These are phyloP conservation scores for Eupsilia transversa DNA, from an alignment of 2,888 invertebrate species.

Conservation along the genomic window DNA sequence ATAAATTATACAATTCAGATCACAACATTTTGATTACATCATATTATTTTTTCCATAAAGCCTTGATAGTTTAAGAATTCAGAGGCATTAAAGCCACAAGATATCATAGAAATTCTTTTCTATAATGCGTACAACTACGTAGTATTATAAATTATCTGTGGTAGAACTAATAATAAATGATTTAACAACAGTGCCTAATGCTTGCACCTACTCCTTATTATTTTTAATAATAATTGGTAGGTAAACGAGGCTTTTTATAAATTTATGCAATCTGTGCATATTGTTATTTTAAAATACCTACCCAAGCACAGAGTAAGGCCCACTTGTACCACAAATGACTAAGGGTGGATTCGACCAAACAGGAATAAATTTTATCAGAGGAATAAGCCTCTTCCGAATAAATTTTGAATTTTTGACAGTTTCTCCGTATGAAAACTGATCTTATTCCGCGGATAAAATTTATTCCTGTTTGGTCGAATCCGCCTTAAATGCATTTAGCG, in stretches of 20 bases:
- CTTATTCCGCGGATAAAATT: too few relatives aligned
- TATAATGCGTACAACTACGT: background rate
- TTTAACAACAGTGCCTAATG: background rate
- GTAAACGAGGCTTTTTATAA: background rate
- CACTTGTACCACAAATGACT: background rate
- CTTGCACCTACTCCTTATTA: background rate
- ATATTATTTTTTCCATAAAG: background rate
- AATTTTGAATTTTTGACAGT: too few relatives aligned
- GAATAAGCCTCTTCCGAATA: too few relatives aligned
- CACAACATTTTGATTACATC: constrained; percentile 28
- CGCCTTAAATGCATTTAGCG: too few relatives aligned
- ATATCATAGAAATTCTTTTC: background rate
- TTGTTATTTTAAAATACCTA: background rate
- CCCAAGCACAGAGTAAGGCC: background rate
- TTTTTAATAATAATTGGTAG: background rate
- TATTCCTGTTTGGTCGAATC: too few relatives aligned
- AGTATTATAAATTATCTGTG: too few relatives aligned
- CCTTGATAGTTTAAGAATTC: background rate
- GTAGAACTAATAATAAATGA: background rate
- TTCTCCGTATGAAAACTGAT: too few relatives aligned
- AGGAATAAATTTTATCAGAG: too few relatives aligned
- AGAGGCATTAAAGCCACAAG: background rate
- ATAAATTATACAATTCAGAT: constrained; percentile 49
- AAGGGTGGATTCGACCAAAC: too few relatives aligned
- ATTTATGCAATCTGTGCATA: background rate